Evolutionary conservation across 2,797 vertebrate genomes (phyloP).

Genomic region (Glyptemys insculpta): DNA sequence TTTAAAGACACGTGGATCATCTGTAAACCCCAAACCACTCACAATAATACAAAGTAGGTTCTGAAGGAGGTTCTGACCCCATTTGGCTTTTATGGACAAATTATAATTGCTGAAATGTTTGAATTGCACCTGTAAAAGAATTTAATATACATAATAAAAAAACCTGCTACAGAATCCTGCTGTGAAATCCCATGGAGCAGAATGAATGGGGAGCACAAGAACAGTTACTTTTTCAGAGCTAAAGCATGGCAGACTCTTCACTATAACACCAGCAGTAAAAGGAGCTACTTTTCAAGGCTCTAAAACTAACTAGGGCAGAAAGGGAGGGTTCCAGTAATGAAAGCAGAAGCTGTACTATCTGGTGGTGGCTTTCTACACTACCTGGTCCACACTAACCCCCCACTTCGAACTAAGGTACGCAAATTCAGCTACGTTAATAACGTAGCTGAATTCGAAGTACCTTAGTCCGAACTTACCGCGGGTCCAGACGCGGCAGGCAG

Average conservation of each 20-base stretch:
- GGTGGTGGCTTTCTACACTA: background rate
- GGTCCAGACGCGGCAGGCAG: too few relatives aligned
- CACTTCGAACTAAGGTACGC: too few relatives aligned
- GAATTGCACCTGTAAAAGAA: background rate
- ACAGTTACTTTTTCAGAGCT: background rate
- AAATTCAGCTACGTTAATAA: too few relatives aligned
- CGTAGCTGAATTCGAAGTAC: too few relatives aligned
- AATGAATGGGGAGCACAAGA: conserved; percentile 17
- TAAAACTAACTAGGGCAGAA: background rate
- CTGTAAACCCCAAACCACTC: background rate
- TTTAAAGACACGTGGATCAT: background rate
- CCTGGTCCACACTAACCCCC: too few relatives aligned
- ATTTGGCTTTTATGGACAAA: conserved; percentile 28
- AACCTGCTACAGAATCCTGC: background rate
- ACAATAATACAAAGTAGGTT: background rate
- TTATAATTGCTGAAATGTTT: conserved; percentile 7
- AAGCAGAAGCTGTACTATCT: background rate
- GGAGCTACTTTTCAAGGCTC: background rate
- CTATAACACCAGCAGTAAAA: conserved; percentile 26
- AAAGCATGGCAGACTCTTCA: conserved; percentile 50
- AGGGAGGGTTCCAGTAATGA: background rate
- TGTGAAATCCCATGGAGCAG: conserved; percentile 24
- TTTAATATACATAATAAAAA: background rate
- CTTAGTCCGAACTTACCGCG: too few relatives aligned
- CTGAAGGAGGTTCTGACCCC: background rate